Conservation (phyloP, 1,140 invertebrate genomes). For the Drosophila fuyamai region DNA sequence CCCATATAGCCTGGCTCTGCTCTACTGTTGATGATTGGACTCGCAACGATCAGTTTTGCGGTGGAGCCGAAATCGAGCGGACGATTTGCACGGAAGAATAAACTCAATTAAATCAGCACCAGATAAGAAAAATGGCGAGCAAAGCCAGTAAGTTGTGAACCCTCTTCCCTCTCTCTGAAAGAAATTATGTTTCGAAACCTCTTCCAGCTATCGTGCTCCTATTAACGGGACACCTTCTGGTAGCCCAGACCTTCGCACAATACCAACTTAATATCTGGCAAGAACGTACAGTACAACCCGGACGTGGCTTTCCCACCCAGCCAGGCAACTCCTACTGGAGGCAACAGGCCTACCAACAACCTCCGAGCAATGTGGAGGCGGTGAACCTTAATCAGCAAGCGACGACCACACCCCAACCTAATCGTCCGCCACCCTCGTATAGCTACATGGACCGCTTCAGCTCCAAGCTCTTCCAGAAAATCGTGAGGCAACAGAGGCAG, state of each 20-base stretch:
- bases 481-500: background rate
- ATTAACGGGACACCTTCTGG: background rate
- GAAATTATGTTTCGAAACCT: too few relatives aligned
- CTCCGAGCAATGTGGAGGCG: background rate
- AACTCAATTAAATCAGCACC: conserved; percentile 8
- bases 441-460: conserved; percentile 67
- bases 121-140: conserved; percentile 52
- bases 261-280: background rate
- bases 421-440: conserved; percentile 29
- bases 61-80: conserved; percentile 61
- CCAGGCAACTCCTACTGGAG: background rate
- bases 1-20: too few relatives aligned
- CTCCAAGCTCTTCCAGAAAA: conserved; percentile 51
- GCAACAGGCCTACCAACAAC: background rate
- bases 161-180: conserved; percentile 1
- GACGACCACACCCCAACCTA: background rate
- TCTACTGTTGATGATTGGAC: conserved; percentile 13
- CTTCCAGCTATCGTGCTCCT: conserved; percentile 5
- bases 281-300: too few relatives aligned
- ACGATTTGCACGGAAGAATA: conserved; percentile 25
- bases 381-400: background rate
- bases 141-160: conserved; percentile 56
- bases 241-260: background rate
- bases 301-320: background rate
- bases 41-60: conserved; percentile 62